Conservation (phyloP, 2,888 invertebrate species). For the Drosophila atripex region DNA sequence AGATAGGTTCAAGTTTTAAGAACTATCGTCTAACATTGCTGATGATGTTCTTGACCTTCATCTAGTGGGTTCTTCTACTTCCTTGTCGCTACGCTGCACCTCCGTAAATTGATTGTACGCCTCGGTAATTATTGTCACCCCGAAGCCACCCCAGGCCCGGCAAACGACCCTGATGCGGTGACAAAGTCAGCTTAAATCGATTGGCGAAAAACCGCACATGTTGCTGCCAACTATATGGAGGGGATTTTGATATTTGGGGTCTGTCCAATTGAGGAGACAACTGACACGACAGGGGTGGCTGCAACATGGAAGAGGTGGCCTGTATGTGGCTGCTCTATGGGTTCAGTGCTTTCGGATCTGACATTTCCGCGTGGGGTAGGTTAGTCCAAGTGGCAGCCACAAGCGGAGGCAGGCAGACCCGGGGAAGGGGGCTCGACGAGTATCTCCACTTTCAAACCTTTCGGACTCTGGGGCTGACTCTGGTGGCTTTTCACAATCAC, state of each 20-base stretch:
- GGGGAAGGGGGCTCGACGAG: conserved; percentile 12
- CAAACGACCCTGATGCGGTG: conserved; percentile 63
- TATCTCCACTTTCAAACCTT: conserved; percentile 70
- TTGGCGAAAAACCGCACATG: conserved; percentile 29
- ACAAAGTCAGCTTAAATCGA: conserved; percentile 75
- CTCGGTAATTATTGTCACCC: conserved; percentile 48
- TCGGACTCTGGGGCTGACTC: conserved; percentile 32
- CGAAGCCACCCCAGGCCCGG: not conserved
- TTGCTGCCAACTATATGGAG: conserved; percentile 1
- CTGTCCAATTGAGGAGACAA: conserved; percentile 35
- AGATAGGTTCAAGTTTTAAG: not conserved
- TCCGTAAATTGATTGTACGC: conserved; percentile 59
- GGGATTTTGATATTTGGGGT: conserved; percentile 14
- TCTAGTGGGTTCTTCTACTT: conserved; percentile 10
- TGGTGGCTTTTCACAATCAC: conserved; percentile 66
- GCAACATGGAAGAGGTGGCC: not conserved
- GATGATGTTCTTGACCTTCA: conserved; percentile 15
- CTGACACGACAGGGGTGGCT: conserved; percentile 3
- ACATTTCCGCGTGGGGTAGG: conserved; percentile 62
- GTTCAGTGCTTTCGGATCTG: conserved; percentile 42
- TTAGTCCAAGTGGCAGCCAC: conserved; percentile 20
- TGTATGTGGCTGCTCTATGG: conserved; percentile 45
- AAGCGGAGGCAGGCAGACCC: not conserved
- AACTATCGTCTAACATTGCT: not conserved
- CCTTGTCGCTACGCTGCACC: conserved; percentile 5